phyloP scores from a whole-genome alignment of 2,888 invertebrate species.

The Trypoxylon attenuatum region DNA sequence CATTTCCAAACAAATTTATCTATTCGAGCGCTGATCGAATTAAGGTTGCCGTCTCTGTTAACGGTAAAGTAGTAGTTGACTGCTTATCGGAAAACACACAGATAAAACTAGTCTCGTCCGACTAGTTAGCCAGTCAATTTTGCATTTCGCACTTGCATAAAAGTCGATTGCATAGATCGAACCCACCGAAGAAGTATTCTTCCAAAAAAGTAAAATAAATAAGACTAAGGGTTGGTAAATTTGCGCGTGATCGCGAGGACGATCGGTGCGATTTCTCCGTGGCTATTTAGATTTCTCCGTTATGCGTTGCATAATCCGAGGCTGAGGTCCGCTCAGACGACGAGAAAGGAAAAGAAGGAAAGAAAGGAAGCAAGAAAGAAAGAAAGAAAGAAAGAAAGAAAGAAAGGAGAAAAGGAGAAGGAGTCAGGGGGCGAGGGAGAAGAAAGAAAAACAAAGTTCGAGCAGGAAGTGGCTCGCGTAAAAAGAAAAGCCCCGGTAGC shows the following conservation, averaged over 20 bases:
- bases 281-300: conserved; percentile 58
- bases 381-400: conserved; percentile 54
- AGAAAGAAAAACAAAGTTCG: conserved; percentile 56
- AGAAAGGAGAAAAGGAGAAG: conserved; percentile 55
- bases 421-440: conserved; percentile 37
- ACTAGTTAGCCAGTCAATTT: too few species aligned
- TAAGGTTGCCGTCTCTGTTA: conserved; percentile 15
- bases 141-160: too few species aligned
- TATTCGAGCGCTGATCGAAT: conserved; percentile 22
- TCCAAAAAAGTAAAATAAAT: neutral
- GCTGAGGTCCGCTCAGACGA: conserved; percentile 31
- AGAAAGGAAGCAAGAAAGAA: conserved; percentile 50
- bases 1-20: conserved; percentile 30
- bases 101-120: too few species aligned
- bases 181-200: neutral
- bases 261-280: conserved; percentile 46
- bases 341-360: conserved; percentile 42
- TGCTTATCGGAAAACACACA: neutral
- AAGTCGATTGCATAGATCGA: neutral
- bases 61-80: neutral
- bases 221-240: conserved; percentile 8
- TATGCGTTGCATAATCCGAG: conserved; percentile 55
- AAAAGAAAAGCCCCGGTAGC: conserved; percentile 67
- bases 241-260: neutral
- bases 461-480: conserved; percentile 66